These are phyloP conservation scores for Leptobrachium ailaonicum DNA, from an alignment of 2,113 vertebrate species.

Conservation along the genomic window DNA sequence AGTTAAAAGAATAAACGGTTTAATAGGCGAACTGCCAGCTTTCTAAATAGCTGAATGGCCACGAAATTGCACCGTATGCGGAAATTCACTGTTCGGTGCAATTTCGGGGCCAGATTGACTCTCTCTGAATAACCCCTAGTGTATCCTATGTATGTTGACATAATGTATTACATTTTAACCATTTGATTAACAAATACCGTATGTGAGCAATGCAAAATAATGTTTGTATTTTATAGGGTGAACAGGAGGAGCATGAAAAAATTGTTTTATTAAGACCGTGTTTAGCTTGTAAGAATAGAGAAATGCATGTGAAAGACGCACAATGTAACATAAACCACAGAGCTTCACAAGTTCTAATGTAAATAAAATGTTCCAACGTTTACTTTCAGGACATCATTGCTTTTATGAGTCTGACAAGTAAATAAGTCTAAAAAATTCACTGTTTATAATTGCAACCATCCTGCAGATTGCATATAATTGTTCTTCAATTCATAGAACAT, in stretches of 20 bases:
- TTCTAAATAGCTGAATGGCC: too few relatives aligned
- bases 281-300: neutral
- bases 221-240: neutral
- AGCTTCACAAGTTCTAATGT: conserved; percentile 63
- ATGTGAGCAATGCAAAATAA: too few relatives aligned
- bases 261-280: neutral
- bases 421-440: conserved; percentile 6
- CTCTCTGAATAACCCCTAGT: too few relatives aligned
- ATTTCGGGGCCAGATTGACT: too few relatives aligned
- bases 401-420: conserved; percentile 20
- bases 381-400: conserved; percentile 61
- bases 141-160: too few relatives aligned
- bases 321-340: conserved; percentile 58
- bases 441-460: conserved; percentile 19
- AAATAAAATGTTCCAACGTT: conserved; percentile 70
- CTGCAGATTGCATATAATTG: conserved; percentile 16
- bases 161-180: too few relatives aligned
- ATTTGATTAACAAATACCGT: too few relatives aligned
- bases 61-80: too few relatives aligned
- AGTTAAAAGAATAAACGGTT: too few relatives aligned
- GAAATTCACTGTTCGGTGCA: too few relatives aligned
- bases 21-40: too few relatives aligned
- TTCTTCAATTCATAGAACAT: conserved; percentile 18
- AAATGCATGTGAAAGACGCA: conserved; percentile 6
- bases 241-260: neutral